These are phyloP conservation scores for Melieria picta DNA, from an alignment of 2,888 invertebrate species.

Conservation along the genomic window DNA sequence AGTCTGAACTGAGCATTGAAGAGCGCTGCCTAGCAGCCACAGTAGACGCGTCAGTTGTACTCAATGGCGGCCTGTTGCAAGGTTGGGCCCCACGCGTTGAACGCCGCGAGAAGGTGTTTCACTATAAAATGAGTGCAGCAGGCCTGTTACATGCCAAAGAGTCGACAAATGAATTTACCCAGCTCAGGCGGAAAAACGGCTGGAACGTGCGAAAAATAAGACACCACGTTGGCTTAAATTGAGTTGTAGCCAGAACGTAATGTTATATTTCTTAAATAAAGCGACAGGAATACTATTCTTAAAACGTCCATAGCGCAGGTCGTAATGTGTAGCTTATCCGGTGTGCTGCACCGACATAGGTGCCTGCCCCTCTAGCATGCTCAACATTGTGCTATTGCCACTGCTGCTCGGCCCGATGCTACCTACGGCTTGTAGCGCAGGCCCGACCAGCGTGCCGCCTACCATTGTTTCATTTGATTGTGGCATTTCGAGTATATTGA, in stretches of 20 bases:
- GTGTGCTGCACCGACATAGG: conserved; percentile 21
- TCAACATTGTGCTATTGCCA: conserved; percentile 8
- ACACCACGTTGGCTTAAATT: neutral
- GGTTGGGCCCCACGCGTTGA: conserved; percentile 48
- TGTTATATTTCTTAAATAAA: no score
- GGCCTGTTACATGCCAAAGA: conserved; percentile 44
- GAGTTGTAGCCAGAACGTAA: no score
- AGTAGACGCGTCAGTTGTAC: conserved; percentile 47
- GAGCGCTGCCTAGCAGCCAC: conserved; percentile 38
- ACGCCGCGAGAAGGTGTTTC: conserved; percentile 48
- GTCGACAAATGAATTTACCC: conserved; percentile 52
- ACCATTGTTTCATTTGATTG: conserved; percentile 44
- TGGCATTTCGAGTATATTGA: conserved; percentile 60
- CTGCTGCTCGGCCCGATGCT: conserved; percentile 10
- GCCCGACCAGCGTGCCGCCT: conserved; percentile 6
- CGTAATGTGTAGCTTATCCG: neutral
- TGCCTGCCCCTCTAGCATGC: conserved; percentile 31
- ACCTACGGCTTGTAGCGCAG: conserved; percentile 37
- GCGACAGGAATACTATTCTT: neutral
- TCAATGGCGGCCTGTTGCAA: conserved; percentile 46
- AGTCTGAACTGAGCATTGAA: conserved; percentile 7
- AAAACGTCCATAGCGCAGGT: neutral
- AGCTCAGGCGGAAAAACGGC: conserved; percentile 50
- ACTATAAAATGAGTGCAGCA: conserved; percentile 46
- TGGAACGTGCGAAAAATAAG: conserved; percentile 57